Base-by-base conservation (phyloP, 2,888 invertebrate genomes). In the Trissolcus brochymenae region DNA sequence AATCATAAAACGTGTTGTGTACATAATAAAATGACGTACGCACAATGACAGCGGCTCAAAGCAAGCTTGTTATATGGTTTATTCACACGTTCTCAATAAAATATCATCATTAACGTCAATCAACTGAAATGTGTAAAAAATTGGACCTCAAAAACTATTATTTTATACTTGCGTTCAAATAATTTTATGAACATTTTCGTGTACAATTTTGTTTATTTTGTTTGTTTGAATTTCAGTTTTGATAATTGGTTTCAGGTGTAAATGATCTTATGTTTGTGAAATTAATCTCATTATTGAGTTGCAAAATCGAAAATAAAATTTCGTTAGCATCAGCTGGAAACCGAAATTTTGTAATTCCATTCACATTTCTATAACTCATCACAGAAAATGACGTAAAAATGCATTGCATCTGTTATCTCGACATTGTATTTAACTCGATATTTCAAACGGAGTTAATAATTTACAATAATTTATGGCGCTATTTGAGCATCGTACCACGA, bases 21-120 rank as follows among this genome's bases (percentile, higher is more conserved):
- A 61, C 61, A 49, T 60, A 56, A 56, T 56, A 56, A 70, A 62
- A 50, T 62, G 62, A 51, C 62, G 56, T 50, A 3, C 54, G 19
- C n/a, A 46, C 46, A 46, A 46, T 46, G 46, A 16, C 46, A 46
- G 7, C 46, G 16, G 46, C 46, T n/a, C 46, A 16, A 46, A n/a
- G 3, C 46, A 46, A 46, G 16, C 16, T 16, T 16, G n/a, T 16
- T 46, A 16, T 16, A n/a, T 46, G 16, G 6, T 46, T 70, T 61
- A 46, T 46, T 46, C 46, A 46, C 35, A 70, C 62, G 46, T 14
- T 41, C 14, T 17, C 35, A 13, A 13, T 14, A n/a, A 17, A 19
- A 49, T 43, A 16, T 56, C 16, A 41, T 70, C 56, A 71, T 51
- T 29, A 16, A 46, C 40, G 61, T 14, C 19, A 19, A 29, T 17